Percentiles rank a stretch among this genome's conserved stretches.
These are phyloP conservation scores for Drosophila diplacantha DNA, from an alignment of 2,888 invertebrate species.

Conservation along the genomic window DNA sequence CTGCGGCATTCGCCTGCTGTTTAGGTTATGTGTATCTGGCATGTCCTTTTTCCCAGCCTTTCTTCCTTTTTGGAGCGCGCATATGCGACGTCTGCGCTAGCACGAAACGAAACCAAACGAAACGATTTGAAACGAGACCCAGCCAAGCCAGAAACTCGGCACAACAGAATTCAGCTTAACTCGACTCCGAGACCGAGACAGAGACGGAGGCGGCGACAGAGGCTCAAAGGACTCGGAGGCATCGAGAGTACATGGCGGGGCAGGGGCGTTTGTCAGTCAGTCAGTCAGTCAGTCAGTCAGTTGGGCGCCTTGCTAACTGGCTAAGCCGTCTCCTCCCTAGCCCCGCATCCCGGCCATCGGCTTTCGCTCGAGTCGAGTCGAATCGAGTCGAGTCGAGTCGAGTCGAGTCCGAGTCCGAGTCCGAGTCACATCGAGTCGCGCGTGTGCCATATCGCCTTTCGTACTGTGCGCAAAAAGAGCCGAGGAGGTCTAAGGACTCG, in stretches of 20 bases:
- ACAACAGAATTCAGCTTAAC: constrained; percentile 65
- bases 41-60: constrained; percentile 51
- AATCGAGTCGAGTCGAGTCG: constrained; percentile 5
- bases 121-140: constrained; percentile 23
- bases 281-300: constrained; percentile 41
- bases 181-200: constrained; percentile 48
- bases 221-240: constrained; percentile 12
- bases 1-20: constrained; percentile 48
- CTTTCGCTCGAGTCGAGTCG: constrained; percentile 11
- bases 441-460: constrained; percentile 66
- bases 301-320: constrained; percentile 67
- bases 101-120: constrained; percentile 55
- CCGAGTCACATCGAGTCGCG: constrained; percentile 44
- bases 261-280: constrained; percentile 6
- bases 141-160: constrained; percentile 31
- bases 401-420: constrained; percentile 6
- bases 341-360: constrained; percentile 10
- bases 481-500: constrained; percentile 49
- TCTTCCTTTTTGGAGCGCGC: constrained; percentile 56
- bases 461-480: constrained; percentile 68
- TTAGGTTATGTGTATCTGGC: constrained; percentile 55
- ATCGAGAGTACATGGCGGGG: neutral
- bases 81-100: constrained; percentile 65
- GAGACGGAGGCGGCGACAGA: constrained; percentile 35
- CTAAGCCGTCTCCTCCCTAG: constrained; percentile 42